phyloP scores from a whole-genome alignment of 2,797 vertebrate genomes.

The Syncerus caffer region DNA sequence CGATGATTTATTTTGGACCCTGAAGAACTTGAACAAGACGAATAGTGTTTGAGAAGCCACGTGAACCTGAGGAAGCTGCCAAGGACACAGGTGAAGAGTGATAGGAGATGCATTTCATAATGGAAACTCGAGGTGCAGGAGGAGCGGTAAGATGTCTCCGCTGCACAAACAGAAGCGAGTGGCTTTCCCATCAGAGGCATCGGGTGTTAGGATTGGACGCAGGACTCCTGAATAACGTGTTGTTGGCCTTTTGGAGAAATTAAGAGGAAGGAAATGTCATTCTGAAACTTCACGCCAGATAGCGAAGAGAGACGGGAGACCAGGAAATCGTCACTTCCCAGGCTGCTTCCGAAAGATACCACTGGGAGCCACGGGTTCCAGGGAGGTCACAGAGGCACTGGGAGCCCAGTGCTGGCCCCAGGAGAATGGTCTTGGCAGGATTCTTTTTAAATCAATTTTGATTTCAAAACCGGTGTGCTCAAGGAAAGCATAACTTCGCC shows the following conservation, averaged over 20 bases:
- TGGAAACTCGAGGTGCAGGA: slow-evolving; percentile 54
- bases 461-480: background rate
- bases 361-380: slow-evolving; percentile 22
- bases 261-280: slow-evolving; percentile 84
- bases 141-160: slow-evolving; percentile 72
- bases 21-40: slow-evolving; percentile 76
- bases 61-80: slow-evolving; percentile 67
- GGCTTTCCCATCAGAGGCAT: slow-evolving; percentile 76
- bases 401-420: background rate
- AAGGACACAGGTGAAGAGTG: slow-evolving; percentile 76
- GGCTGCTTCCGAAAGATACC: slow-evolving; percentile 84
- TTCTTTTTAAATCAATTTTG: background rate
- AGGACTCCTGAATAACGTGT: slow-evolving; percentile 72
- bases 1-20: slow-evolving; percentile 77
- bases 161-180: slow-evolving; percentile 69
- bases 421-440: background rate
- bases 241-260: slow-evolving; percentile 79
- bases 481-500: background rate
- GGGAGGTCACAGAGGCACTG: slow-evolving; percentile 48
- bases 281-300: slow-evolving; percentile 66
- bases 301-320: slow-evolving; percentile 66
- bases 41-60: slow-evolving; percentile 61
- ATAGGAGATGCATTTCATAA: slow-evolving; percentile 68
- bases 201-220: slow-evolving; percentile 74
- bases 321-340: slow-evolving; percentile 78